Evolutionary conservation across 2,113 vertebrate species (phyloP).

Genomic region (Cottus gobio): DNA sequence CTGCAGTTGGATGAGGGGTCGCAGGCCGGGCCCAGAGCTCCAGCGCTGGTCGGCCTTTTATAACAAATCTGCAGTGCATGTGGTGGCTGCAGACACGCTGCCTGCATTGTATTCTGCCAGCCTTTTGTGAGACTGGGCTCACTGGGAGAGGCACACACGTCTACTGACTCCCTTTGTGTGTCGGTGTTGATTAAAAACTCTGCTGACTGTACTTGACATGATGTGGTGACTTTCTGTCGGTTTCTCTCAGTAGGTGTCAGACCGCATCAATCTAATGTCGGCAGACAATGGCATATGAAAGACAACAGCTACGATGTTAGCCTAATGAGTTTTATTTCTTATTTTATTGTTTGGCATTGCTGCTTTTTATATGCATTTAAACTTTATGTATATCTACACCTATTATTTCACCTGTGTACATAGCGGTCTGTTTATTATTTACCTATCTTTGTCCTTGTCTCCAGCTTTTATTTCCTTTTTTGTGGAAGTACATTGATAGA

Average conservation of each 20-base stretch:
- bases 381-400: background rate
- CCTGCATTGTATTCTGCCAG: constrained; percentile 49
- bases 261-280: constrained; percentile 23
- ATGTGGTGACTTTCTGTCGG: constrained; percentile 23
- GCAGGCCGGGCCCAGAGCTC: constrained; percentile 2
- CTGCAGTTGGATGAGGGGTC: constrained; percentile 37
- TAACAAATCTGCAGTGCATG: constrained; percentile 54
- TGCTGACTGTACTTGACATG: constrained; percentile 24
- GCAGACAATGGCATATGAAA: background rate
- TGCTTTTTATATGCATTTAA: background rate
- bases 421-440: background rate
- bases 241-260: constrained; percentile 15
- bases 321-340: background rate
- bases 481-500: background rate
- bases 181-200: constrained; percentile 40
- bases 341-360: background rate
- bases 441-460: background rate
- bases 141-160: constrained; percentile 7
- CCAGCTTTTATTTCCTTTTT: background rate
- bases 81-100: constrained; percentile 43
- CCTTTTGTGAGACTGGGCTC: constrained; percentile 32
- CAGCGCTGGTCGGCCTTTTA: constrained; percentile 36
- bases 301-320: too few species aligned
- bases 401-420: background rate
- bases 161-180: constrained; percentile 18